A percentile compares a stretch with the other conserved stretches of the same genome.
Evolutionary conservation across 2,888 invertebrate species (phyloP).

Genomic region (Parnassius smintheus): DNA sequence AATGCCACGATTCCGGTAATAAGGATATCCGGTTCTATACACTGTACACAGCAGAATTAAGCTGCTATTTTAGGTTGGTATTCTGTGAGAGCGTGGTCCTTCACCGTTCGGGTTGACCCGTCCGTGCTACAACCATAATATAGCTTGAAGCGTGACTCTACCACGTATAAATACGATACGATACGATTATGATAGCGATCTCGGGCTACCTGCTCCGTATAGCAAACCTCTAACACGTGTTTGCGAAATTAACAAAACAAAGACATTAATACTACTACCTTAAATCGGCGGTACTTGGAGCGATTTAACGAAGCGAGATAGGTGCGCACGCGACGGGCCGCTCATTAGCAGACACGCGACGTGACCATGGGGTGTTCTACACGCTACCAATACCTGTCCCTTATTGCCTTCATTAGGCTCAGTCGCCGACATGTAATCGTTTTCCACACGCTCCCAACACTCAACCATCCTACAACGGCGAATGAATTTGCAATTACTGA

Average conservation of each 20-base stretch:
- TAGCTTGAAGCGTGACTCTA: too few relatives aligned
- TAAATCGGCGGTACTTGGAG: constrained; percentile 48
- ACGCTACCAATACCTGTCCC: constrained; percentile 42
- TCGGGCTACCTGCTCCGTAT: constrained; percentile 27
- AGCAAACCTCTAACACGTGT: constrained; percentile 37
- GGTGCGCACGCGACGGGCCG: constrained; percentile 68
- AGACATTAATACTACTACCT: constrained; percentile 42
- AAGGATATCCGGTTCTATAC: too few relatives aligned
- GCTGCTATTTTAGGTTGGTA: too few relatives aligned
- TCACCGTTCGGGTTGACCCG: too few relatives aligned
- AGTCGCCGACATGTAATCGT: constrained; percentile 54
- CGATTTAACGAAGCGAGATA: constrained; percentile 66
- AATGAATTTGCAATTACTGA: constrained; percentile 16
- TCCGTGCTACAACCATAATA: too few relatives aligned
- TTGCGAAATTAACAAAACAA: constrained; percentile 49
- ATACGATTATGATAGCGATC: constrained; percentile 1
- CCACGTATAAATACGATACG: too few relatives aligned
- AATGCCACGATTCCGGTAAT: too few relatives aligned
- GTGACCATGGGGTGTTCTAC: constrained; percentile 37
- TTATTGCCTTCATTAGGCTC: constrained; percentile 60
- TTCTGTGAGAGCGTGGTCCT: too few relatives aligned
- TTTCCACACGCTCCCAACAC: constrained; percentile 46
- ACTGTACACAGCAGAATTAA: too few relatives aligned
- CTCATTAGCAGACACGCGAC: constrained; percentile 75
- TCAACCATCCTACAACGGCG: constrained; percentile 12